These are phyloP conservation scores for Scolopax rusticola DNA, from an alignment of 2,797 vertebrate genomes.

Conservation along the genomic window DNA sequence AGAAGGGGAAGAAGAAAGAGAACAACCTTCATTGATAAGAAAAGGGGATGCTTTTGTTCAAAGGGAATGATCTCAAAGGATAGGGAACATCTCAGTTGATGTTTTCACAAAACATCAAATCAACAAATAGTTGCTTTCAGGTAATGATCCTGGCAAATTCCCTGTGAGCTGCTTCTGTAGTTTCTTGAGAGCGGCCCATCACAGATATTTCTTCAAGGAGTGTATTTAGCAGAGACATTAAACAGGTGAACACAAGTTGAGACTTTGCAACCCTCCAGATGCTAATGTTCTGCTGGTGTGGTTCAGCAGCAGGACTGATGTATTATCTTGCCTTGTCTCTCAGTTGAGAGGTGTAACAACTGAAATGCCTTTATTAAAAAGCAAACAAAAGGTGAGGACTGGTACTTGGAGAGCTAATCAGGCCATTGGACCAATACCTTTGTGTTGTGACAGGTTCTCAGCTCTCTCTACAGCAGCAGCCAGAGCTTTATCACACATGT, in stretches of 20 bases:
- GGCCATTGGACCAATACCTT: background rate
- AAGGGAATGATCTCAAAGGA: background rate
- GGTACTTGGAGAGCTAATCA: background rate
- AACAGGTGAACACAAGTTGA: background rate
- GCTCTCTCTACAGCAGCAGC: background rate
- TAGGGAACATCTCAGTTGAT: background rate
- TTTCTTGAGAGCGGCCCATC: background rate
- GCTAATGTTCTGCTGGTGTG: background rate
- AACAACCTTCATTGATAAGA: background rate
- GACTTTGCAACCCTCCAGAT: background rate
- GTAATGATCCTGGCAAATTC: background rate
- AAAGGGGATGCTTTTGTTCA: background rate
- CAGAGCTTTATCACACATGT: background rate
- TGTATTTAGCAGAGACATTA: background rate
- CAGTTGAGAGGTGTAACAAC: background rate
- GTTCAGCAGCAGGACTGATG: background rate
- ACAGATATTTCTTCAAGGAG: background rate
- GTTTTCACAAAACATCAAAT: background rate
- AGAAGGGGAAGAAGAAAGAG: background rate
- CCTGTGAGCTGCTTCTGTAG: background rate
- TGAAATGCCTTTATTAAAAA: background rate
- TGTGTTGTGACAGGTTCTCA: background rate
- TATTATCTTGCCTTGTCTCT: background rate
- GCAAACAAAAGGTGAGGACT: background rate
- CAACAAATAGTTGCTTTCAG: background rate